Conservation (phyloP, 2,113 vertebrate genomes). For the Phrynocephalus versicolor region DNA sequence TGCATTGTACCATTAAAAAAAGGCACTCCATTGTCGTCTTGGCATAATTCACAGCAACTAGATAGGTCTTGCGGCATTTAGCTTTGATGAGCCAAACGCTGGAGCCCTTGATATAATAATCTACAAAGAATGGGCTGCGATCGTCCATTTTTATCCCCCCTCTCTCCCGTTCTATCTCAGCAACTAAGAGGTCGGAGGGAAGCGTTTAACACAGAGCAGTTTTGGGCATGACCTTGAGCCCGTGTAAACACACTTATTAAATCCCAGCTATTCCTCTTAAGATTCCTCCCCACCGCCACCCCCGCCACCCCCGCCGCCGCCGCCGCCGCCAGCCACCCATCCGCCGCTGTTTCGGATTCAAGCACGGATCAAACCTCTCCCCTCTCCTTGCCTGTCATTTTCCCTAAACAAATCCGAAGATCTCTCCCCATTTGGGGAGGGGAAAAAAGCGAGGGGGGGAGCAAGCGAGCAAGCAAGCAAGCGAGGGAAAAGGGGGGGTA, state of each 20-base stretch:
- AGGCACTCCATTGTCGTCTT: conserved; percentile 91
- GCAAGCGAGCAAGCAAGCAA: not conserved
- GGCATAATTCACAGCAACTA: conserved; percentile 89
- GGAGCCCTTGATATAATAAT: conserved; percentile 87
- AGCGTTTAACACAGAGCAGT: conserved; percentile 80
- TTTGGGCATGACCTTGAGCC: conserved; percentile 93
- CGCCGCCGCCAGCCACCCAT: conserved; percentile 15
- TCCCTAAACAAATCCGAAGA: conserved; percentile 64
- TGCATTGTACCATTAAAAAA: conserved; percentile 92
- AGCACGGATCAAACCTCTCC: conserved; percentile 69
- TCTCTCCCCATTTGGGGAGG: not conserved
- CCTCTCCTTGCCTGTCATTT: conserved; percentile 75
- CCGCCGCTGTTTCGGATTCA: conserved; percentile 68
- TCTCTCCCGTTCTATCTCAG: conserved; percentile 68
- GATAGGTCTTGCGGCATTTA: conserved; percentile 95
- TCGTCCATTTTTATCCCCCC: conserved; percentile 78
- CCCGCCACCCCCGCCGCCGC: conserved; percentile 51
- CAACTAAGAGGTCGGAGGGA: conserved; percentile 66
- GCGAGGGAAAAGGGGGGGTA: conserved; percentile 47
- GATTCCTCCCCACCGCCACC: conserved; percentile 36
- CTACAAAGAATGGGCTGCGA: conserved; percentile 84
- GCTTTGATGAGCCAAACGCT: conserved; percentile 88
- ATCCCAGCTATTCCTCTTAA: conserved; percentile 74
- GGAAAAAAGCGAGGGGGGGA: not conserved
- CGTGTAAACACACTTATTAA: conserved; percentile 88